Conservation (phyloP, 64 coral and sea anemone genomes). For the Pachyseris speciosa region DNA sequence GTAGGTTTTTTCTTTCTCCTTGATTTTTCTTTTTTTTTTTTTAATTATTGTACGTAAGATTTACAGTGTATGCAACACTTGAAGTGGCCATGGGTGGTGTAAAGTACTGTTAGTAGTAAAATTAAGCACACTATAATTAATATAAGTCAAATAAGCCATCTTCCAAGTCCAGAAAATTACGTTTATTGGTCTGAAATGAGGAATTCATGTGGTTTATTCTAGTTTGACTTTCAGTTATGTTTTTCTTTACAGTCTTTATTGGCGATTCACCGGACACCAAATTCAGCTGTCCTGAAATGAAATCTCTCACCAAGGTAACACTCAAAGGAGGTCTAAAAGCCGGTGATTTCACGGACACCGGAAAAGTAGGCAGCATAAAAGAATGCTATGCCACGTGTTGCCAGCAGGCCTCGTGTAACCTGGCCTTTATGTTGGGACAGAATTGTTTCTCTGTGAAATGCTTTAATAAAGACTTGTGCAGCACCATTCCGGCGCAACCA, state of each 20-base stretch:
- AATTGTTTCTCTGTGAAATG: conserved; percentile 99
- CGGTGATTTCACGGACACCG: conserved; percentile 96
- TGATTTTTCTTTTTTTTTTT: no score
- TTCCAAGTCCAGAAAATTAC: no score
- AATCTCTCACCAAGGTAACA: conserved; percentile 88
- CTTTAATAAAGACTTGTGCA: conserved; percentile 88
- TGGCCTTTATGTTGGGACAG: conserved; percentile 98
- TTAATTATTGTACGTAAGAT: no score
- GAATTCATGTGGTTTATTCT: no score
- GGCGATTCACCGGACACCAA: conserved; percentile 64
- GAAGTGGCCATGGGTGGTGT: no score
- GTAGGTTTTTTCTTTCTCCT: no score
- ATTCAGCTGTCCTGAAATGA: conserved; percentile 77
- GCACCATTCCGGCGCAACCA: conserved; percentile 93
- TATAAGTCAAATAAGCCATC: no score
- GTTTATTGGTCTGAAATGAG: no score
- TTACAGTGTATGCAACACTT: no score
- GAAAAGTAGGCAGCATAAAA: conserved; percentile 87
- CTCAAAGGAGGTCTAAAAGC: conserved; percentile 96
- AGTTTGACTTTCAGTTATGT: neutral
- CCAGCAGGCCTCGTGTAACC: conserved; percentile 81
- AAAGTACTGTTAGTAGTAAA: no score
- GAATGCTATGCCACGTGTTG: conserved; percentile 97
- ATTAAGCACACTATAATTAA: no score
- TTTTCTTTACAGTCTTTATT: conserved; percentile 54